Conservation (phyloP, 2,888 invertebrate genomes). For the Zelleria hepariella region DNA sequence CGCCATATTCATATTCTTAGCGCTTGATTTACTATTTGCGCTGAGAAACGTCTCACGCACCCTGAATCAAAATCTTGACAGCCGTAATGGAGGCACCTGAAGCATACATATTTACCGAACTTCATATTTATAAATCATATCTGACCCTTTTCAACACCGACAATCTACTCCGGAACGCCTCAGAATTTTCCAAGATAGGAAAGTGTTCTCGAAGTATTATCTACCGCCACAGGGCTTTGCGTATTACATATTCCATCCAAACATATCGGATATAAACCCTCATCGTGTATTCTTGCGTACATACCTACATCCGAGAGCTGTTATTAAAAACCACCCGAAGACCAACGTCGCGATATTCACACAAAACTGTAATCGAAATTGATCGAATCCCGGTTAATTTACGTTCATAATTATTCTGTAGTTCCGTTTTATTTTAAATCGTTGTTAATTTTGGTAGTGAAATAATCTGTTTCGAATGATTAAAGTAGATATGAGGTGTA, state of each 20-base stretch:
- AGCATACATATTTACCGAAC: not conserved
- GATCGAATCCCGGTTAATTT: no score
- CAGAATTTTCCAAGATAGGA: not conserved
- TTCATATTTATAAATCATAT: not conserved
- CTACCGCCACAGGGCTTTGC: not conserved
- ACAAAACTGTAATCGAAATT: no score
- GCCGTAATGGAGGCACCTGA: not conserved
- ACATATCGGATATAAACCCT: not conserved
- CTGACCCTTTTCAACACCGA: not conserved
- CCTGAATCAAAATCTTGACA: not conserved
- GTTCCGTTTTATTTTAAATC: no score
- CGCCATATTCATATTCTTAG: no score
- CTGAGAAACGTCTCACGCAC: not conserved
- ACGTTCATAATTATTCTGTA: no score
- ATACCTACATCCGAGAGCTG: not conserved
- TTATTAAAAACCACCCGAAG: not conserved
- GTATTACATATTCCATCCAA: not conserved
- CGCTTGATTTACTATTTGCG: no score
- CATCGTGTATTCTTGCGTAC: not conserved
- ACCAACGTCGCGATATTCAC: no score
- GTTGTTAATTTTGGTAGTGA: no score
- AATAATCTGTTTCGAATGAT: no score
- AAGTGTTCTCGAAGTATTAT: not conserved
- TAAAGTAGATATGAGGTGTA: no score
- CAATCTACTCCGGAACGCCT: not conserved